A percentile compares a stretch with the other conserved stretches of the same genome.
Evolutionary conservation across 1,140 invertebrate genomes (phyloP).

Genomic region (Bombus picipes): DNA sequence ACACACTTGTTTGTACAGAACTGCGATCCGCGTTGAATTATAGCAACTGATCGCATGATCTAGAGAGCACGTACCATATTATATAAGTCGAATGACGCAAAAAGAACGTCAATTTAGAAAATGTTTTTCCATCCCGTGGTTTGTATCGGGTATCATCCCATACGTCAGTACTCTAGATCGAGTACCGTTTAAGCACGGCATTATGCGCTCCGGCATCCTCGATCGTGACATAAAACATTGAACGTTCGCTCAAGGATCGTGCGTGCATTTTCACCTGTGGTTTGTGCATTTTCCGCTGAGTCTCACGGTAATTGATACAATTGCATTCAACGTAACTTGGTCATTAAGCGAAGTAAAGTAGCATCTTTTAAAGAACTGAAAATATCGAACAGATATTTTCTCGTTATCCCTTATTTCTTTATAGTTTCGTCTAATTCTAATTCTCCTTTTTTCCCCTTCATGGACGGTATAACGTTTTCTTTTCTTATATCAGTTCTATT

Average conservation of each 20-base stretch:
- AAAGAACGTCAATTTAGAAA: constrained; percentile 38
- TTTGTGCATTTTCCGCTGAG: not conserved
- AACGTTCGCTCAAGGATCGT: not conserved
- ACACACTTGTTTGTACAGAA: not conserved
- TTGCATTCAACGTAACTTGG: not conserved
- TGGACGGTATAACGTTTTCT: too few relatives aligned
- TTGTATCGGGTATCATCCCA: not conserved
- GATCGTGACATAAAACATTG: not conserved
- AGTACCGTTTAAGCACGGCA: not conserved
- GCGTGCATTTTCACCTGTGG: not conserved
- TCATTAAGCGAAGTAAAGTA: not conserved
- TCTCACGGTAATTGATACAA: constrained; percentile 4
- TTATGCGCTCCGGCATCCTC: not conserved
- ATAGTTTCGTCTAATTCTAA: too few relatives aligned
- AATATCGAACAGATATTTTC: too few relatives aligned
- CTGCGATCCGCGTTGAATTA: constrained; percentile 35
- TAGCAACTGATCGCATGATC: constrained; percentile 40
- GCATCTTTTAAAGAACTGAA: too few relatives aligned
- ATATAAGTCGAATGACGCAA: constrained; percentile 30
- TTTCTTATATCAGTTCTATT: too few relatives aligned
- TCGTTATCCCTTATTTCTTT: too few relatives aligned
- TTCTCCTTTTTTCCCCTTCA: too few relatives aligned
- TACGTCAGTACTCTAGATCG: not conserved
- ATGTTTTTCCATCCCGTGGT: not conserved
- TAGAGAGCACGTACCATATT: not conserved